phyloP scores from a whole-genome alignment of 2,797 vertebrate species.

The Nyctibius grandis region DNA sequence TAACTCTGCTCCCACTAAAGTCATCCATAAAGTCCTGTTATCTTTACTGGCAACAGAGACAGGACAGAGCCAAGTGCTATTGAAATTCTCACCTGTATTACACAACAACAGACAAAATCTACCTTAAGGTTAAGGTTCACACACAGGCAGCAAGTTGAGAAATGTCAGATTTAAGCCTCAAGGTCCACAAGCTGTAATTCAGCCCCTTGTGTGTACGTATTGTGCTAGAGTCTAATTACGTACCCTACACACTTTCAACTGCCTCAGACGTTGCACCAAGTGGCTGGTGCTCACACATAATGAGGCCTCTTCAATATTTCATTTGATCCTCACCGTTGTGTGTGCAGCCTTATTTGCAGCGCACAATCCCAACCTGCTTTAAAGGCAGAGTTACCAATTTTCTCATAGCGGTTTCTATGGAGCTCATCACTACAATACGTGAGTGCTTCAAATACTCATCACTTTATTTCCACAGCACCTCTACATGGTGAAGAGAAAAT shows the following conservation, averaged over 20 bases:
- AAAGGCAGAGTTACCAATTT: neutral
- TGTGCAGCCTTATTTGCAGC: neutral
- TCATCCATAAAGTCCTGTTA: neutral
- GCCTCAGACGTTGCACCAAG: neutral
- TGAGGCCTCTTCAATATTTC: slow-evolving; percentile 7
- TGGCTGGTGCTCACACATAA: neutral
- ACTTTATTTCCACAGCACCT: neutral
- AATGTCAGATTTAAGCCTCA: neutral
- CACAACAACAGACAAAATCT: neutral
- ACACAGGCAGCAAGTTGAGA: neutral
- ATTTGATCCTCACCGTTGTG: neutral
- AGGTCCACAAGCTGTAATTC: neutral
- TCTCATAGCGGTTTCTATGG: neutral
- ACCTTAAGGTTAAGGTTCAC: neutral
- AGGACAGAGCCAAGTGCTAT: neutral
- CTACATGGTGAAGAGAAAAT: neutral
- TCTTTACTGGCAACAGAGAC: neutral
- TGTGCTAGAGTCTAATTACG: neutral
- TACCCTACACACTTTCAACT: neutral
- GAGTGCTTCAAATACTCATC: neutral
- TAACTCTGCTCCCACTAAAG: neutral
- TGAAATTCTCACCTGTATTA: neutral
- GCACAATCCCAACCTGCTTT: neutral
- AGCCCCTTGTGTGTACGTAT: neutral
- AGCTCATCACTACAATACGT: neutral